These are phyloP conservation scores for Trissolcus brochymenae DNA, from an alignment of 2,888 invertebrate genomes.

Conservation along the genomic window DNA sequence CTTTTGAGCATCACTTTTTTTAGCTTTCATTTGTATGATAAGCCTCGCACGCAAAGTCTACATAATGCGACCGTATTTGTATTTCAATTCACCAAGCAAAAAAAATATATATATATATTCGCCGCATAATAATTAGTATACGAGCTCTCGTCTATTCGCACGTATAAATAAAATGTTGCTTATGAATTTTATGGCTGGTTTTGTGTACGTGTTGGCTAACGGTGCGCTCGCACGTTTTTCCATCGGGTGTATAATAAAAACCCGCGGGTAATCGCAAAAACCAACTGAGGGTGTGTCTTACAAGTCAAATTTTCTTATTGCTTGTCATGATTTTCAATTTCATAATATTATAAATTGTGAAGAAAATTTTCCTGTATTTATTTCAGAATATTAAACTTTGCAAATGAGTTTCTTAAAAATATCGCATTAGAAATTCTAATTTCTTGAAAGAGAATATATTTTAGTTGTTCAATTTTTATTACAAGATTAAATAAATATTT, in stretches of 20 bases:
- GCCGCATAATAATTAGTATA: conserved; percentile 31
- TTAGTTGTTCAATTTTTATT: too few relatives aligned
- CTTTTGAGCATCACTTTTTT: not conserved
- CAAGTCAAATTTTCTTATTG: conserved; percentile 2
- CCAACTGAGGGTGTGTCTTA: conserved; percentile 4
- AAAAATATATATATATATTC: conserved; percentile 8
- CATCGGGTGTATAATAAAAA: conserved; percentile 1
- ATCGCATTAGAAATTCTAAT: too few relatives aligned
- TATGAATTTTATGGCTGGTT: conserved; percentile 23
- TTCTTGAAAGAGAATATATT: too few relatives aligned
- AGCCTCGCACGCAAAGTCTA: conserved; percentile 4
- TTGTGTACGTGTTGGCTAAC: conserved; percentile 13
- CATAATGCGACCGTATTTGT: conserved; percentile 23
- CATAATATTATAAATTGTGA: too few relatives aligned
- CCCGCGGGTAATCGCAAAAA: conserved; percentile 4
- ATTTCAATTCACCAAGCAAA: conserved; percentile 13
- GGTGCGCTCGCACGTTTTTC: conserved; percentile 13
- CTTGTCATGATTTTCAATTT: too few relatives aligned
- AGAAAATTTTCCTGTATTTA: too few relatives aligned
- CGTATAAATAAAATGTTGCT: conserved; percentile 21
- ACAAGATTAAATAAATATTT: too few relatives aligned
- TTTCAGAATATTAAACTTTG: too few relatives aligned
- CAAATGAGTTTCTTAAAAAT: too few relatives aligned
- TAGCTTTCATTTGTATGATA: conserved; percentile 22
- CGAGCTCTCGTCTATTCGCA: conserved; percentile 24